These are phyloP conservation scores for Thalassarche chlororhynchos DNA, from an alignment of 2,113 vertebrate species.

Conservation along the genomic window DNA sequence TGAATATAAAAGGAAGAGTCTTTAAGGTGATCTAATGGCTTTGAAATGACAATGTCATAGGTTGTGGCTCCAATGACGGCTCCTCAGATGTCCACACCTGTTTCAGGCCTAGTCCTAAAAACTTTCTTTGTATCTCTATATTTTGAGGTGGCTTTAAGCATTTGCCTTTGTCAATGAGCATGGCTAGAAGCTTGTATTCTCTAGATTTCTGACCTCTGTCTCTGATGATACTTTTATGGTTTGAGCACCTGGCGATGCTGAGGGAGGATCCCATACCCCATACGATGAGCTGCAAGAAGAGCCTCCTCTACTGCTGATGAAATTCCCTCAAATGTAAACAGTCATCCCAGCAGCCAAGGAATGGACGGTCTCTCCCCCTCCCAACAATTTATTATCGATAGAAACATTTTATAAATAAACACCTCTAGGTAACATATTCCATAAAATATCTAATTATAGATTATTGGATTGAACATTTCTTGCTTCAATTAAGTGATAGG, in stretches of 20 bases:
- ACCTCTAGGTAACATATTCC: conserved; percentile 56
- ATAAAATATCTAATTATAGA: conserved; percentile 71
- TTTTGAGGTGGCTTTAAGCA: background rate
- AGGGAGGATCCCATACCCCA: background rate
- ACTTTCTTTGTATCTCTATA: fast-evolving
- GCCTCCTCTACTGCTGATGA: background rate
- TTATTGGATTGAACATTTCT: conserved; percentile 70
- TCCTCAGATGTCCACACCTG: background rate
- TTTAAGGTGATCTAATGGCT: background rate
- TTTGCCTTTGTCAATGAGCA: background rate
- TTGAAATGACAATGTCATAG: background rate
- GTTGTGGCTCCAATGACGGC: fast-evolving
- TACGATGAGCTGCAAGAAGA: background rate
- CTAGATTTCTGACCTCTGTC: background rate
- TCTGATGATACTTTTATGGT: background rate
- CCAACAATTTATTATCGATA: conserved; percentile 37
- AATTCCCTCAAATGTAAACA: background rate
- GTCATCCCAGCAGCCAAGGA: background rate
- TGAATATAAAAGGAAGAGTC: background rate
- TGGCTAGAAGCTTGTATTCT: background rate
- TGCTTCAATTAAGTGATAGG: conserved; percentile 54
- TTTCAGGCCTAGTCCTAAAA: background rate
- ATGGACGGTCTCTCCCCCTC: background rate
- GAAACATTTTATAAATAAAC: conserved; percentile 65
- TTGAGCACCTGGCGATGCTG: background rate